phyloP scores from a whole-genome alignment of 2,797 vertebrate genomes.

The Poeciliopsis gracilis region DNA sequence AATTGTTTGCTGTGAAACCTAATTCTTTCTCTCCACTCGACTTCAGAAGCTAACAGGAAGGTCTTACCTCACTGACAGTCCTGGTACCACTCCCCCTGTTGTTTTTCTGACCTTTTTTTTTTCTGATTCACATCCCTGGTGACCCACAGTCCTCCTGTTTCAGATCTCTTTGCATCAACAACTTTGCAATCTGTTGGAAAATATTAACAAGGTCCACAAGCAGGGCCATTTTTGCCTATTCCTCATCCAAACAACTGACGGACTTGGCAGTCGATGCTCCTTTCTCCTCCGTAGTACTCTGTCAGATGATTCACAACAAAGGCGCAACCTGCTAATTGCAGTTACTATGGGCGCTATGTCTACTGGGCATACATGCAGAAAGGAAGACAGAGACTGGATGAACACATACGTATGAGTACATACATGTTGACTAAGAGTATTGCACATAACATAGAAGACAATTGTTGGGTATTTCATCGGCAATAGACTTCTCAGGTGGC shows the following conservation, averaged over 20 bases:
- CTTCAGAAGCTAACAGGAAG: background rate
- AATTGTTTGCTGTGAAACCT: background rate
- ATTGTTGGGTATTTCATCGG: background rate
- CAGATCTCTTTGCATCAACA: background rate
- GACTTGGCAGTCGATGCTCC: slow-evolving; percentile 9
- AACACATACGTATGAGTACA: slow-evolving; percentile 4
- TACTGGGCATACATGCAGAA: slow-evolving; percentile 8
- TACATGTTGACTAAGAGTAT: background rate
- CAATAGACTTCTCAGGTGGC: background rate
- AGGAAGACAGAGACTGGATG: background rate
- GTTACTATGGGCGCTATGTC: slow-evolving; percentile 49
- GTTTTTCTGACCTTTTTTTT: background rate
- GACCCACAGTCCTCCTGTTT: background rate
- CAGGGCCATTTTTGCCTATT: background rate
- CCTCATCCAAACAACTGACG: background rate
- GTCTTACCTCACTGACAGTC: slow-evolving; percentile 11
- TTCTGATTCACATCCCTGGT: background rate
- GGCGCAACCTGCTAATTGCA: slow-evolving; percentile 22
- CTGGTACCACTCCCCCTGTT: background rate
- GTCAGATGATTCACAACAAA: slow-evolving; percentile 40
- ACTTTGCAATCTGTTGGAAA: background rate
- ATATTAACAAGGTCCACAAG: background rate
- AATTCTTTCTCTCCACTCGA: background rate
- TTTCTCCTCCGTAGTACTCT: slow-evolving; percentile 20
- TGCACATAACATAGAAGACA: background rate